A percentile compares a stretch with the other conserved stretches of the same genome.
These are phyloP conservation scores for Streblospio benedicti DNA, from an alignment of 1,140 invertebrate genomes.

Conservation along the genomic window DNA sequence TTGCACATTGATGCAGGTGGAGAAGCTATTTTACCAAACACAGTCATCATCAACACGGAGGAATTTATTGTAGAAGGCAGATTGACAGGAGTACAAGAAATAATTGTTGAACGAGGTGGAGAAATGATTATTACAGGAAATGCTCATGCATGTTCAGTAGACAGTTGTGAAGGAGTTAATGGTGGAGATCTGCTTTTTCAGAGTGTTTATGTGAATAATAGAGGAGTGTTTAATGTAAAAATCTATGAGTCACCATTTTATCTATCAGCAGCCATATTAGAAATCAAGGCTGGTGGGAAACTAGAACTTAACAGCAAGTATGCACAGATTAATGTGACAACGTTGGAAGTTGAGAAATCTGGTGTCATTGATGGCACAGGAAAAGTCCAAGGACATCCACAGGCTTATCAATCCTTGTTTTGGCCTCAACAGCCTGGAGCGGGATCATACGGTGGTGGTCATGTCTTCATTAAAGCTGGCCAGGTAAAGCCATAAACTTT, in stretches of 20 bases:
- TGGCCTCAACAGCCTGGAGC: too few relatives aligned
- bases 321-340: conserved; percentile 15
- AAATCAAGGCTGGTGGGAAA: conserved; percentile 25
- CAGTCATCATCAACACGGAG: conserved; percentile 21
- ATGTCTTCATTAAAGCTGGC: too few relatives aligned
- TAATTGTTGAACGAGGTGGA: conserved; percentile 26
- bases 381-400: conserved; percentile 16
- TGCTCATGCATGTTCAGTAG: conserved; percentile 22
- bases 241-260: conserved; percentile 16
- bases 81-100: conserved; percentile 28
- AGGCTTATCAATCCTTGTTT: too few relatives aligned
- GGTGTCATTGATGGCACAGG: conserved; percentile 25
- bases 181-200: conserved; percentile 24
- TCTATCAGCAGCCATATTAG: conserved; percentile 17
- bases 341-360: conserved; percentile 24
- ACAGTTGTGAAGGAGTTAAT: conserved; percentile 16
- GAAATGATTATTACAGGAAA: conserved; percentile 21
- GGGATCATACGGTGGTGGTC: too few relatives aligned
- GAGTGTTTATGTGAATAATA: conserved; percentile 24
- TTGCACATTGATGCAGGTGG: conserved; percentile 31
- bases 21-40: conserved; percentile 30
- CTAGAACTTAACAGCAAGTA: conserved; percentile 15
- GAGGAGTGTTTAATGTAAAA: conserved; percentile 21
- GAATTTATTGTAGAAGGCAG: conserved; percentile 27
- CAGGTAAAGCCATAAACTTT: too few relatives aligned